Conservation (phyloP, 2,113 vertebrate genomes). For the Misgurnus anguillicaudatus region DNA sequence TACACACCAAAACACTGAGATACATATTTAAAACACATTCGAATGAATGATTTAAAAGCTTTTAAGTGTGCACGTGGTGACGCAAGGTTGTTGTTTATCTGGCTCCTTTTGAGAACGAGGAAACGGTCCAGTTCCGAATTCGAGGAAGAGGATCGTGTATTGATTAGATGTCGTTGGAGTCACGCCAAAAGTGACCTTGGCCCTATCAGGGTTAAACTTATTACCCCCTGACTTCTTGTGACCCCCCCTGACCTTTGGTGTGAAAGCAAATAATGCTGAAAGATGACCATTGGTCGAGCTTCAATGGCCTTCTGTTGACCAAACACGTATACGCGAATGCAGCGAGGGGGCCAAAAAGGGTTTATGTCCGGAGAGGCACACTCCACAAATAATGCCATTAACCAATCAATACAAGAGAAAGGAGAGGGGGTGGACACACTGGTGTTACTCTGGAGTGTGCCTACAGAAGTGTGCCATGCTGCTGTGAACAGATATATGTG, state of each 20-base stretch:
- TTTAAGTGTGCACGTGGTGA: background rate
- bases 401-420: slow-evolving; percentile 51
- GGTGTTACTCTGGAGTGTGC: slow-evolving; percentile 25
- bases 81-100: background rate
- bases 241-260: slow-evolving; percentile 44
- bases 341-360: slow-evolving; percentile 32
- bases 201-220: slow-evolving; percentile 55
- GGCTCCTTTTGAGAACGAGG: background rate
- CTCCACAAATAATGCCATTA: slow-evolving; percentile 59
- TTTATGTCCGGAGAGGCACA: slow-evolving; percentile 40
- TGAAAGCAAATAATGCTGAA: slow-evolving; percentile 51
- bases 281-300: slow-evolving; percentile 84
- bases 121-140: background rate
- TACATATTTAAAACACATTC: background rate
- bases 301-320: slow-evolving; percentile 87
- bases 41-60: background rate
- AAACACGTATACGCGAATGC: slow-evolving; percentile 59
- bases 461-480: slow-evolving; percentile 30
- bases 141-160: slow-evolving; percentile 22
- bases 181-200: slow-evolving; percentile 45
- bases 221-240: slow-evolving; percentile 51
- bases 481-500: background rate
- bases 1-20: background rate
- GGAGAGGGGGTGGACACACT: slow-evolving; percentile 30
- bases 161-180: slow-evolving; percentile 37